phyloP scores from a whole-genome alignment of 2,888 invertebrate species.

The Pedicia rivosa region DNA sequence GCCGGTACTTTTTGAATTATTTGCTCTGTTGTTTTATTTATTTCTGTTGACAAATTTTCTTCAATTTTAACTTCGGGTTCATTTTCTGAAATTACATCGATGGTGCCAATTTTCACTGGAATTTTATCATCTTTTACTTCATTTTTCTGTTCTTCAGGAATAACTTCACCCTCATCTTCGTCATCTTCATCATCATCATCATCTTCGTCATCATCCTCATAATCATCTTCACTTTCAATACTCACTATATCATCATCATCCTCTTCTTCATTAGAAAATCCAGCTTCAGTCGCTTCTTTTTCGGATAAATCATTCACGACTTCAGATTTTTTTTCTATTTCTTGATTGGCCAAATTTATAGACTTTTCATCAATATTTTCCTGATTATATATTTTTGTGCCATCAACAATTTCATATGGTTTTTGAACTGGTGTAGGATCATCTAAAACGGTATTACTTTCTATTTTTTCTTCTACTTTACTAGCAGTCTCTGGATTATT shows the following conservation, averaged over 20 bases:
- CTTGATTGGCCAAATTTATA: not conserved
- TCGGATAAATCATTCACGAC: not conserved
- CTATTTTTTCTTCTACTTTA: not conserved
- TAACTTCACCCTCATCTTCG: conserved; percentile 14
- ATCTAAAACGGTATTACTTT: not conserved
- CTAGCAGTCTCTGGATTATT: not conserved
- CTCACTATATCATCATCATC: conserved; percentile 3
- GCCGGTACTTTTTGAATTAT: no score
- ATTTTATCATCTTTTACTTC: conserved; percentile 9
- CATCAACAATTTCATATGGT: conserved; percentile 40
- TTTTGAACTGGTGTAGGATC: not conserved
- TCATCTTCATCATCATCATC: conserved; percentile 17
- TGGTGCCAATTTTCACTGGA: not conserved
- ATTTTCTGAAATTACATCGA: conserved; percentile 1
- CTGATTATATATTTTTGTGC: conserved; percentile 41
- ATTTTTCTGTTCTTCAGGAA: conserved; percentile 14
- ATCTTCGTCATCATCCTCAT: conserved; percentile 17
- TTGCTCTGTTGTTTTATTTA: not conserved
- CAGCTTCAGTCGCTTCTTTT: not conserved
- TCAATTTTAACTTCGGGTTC: not conserved
- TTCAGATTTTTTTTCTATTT: not conserved
- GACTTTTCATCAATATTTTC: conserved; percentile 5
- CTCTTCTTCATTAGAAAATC: conserved; percentile 1
- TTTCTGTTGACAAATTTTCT: not conserved
- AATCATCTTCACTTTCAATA: conserved; percentile 10